Conservation (phyloP, 2,113 vertebrate species). For the Podarcis cretensis region DNA sequence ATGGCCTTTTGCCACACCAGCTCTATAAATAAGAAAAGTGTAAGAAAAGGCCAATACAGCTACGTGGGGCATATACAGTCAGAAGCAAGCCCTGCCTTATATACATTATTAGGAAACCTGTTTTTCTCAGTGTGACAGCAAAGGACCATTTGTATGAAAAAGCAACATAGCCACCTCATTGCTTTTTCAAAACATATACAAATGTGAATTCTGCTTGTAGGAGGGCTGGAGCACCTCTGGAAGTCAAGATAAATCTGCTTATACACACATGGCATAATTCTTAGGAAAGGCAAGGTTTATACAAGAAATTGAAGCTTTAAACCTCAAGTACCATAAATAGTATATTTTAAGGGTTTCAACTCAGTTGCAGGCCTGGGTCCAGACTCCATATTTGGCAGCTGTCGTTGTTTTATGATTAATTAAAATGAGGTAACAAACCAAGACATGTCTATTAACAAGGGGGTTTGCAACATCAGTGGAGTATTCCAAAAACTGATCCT, state of each 20-base stretch:
- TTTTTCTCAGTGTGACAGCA: background rate
- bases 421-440: constrained; percentile 76
- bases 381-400: constrained; percentile 74
- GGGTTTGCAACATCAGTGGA: constrained; percentile 74
- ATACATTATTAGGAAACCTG: background rate
- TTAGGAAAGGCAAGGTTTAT: constrained; percentile 72
- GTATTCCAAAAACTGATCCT: constrained; percentile 74
- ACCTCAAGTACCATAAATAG: constrained; percentile 77
- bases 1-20: background rate
- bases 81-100: background rate
- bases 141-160: fast-evolving
- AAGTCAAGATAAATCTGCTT: background rate
- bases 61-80: background rate
- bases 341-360: constrained; percentile 73
- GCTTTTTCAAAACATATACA: background rate
- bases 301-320: constrained; percentile 73
- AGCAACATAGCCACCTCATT: fast-evolving
- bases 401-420: constrained; percentile 77
- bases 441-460: constrained; percentile 75
- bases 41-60: background rate
- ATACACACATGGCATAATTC: constrained; percentile 50
- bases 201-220: background rate
- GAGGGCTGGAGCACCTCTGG: background rate
- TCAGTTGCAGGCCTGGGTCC: constrained; percentile 70
- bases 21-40: background rate